Base-by-base conservation (phyloP, 1,140 invertebrate genomes). In the Anagrus nilaparvatae region DNA sequence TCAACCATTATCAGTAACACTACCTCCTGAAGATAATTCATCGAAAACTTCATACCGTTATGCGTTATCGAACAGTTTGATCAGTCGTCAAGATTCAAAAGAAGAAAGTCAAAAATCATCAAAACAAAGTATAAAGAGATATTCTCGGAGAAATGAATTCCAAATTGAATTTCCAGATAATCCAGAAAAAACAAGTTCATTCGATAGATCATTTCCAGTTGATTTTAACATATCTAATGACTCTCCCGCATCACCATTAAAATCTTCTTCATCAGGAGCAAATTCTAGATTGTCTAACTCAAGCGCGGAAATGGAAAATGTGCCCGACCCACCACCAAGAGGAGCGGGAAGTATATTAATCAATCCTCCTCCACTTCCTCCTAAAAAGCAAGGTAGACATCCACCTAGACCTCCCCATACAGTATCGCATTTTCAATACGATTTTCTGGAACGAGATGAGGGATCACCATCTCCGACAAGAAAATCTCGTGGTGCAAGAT, bases 351-450 rank as follows among this genome's bases (percentile, higher is more conserved):
- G 52, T 56, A 74, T 56, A 61, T 67, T 58, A 63, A 70, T 77
- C 35, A 74, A 87, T 48, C 87, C 87, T 1, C 87, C 87, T 8
- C 87, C 87, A 2, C 65, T 90, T 41, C 86, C 86, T 3, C 87
- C 87, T 0, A 90, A 90, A 60, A 87, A 87, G 54, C 73, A 81
- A 21, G 53, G 59, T 24, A 76, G 73, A 44, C 78, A 80, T 0
- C 81, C 79, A 2, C 77, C 79, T 3, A 68, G 78, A 34, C 79
- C 79, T 23, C 77, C 76, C 7, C 72, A 77, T 45, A 74, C 57
- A 17, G 75, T 74, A 24, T 70, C 65, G 59, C 50, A 72, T 35
- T 67, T 71, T 27, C 69, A 75, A 32, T 78, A 78, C 49, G 77
- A 81, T 49, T 77, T 75, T 50, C 72, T 77, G 25, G 70, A 75